Conservation (phyloP, 2,888 invertebrate species). For the Tetanocera ferruginea region DNA sequence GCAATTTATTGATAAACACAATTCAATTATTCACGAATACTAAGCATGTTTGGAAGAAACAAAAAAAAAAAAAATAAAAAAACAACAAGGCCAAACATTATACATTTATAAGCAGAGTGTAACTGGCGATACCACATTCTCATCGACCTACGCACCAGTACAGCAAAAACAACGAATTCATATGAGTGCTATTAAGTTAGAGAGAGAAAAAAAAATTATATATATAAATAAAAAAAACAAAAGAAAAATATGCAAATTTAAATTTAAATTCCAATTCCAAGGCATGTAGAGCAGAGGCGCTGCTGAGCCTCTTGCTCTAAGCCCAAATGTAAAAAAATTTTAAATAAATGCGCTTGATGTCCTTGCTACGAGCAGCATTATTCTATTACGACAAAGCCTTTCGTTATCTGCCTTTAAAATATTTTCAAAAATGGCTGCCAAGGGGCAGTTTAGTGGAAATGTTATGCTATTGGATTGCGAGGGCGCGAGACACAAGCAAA, state of each 20-base stretch:
- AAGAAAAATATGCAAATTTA: constrained; percentile 46
- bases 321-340: not conserved
- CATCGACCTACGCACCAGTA: not conserved
- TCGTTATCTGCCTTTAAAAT: constrained; percentile 52
- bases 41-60: constrained; percentile 9
- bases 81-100: not conserved
- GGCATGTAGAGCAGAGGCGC: not conserved
- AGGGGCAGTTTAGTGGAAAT: constrained; percentile 36
- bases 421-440: constrained; percentile 47
- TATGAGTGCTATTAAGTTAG: constrained; percentile 37
- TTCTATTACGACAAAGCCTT: constrained; percentile 27
- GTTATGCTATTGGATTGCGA: not conserved
- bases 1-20: constrained; percentile 54
- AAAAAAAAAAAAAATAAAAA: constrained; percentile 6
- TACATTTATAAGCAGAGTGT: not conserved
- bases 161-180: constrained; percentile 32
- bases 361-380: constrained; percentile 20
- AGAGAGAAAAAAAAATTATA: constrained; percentile 43
- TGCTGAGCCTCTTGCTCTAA: not conserved
- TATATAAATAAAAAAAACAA: no score
- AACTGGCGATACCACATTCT: not conserved
- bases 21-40: constrained; percentile 49
- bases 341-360: constrained; percentile 13
- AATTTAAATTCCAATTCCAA: constrained; percentile 15
- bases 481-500: not conserved